These are phyloP conservation scores for Eunapius fragilis DNA, from an alignment of 37 sponge, comb jelly and placozoan species.

Conservation along the genomic window DNA sequence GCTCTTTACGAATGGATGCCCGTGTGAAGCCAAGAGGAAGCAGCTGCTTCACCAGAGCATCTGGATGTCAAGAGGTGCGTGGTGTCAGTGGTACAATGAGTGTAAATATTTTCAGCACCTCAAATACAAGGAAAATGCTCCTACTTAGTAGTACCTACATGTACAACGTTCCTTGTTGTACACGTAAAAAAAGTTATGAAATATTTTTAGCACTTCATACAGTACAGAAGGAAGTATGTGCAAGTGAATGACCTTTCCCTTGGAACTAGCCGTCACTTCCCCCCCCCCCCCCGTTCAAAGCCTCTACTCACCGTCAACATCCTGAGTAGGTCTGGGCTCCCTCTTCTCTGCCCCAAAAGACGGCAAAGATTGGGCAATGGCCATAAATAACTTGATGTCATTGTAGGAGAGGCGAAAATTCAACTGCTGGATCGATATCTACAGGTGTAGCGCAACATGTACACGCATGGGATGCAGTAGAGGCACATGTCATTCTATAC, in stretches of 20 bases:
- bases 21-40: conserved; percentile 66
- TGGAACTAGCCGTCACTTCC: too few species aligned
- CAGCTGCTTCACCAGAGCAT: conserved; percentile 47
- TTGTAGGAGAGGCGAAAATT: conserved; percentile 82
- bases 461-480: not conserved
- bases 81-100: not conserved
- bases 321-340: conserved; percentile 7
- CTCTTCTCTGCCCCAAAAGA: conserved; percentile 6
- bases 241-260: too few species aligned
- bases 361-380: conserved; percentile 77
- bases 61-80: conserved; percentile 3
- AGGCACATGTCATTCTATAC: too few species aligned
- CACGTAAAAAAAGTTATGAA: too few species aligned
- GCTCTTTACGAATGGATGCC: conserved; percentile 56
- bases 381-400: conserved; percentile 88
- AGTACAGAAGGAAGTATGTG: too few species aligned
- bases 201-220: too few species aligned
- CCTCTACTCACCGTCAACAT: conserved; percentile 24
- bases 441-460: not conserved
- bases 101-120: too few species aligned
- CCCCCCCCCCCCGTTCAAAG: too few species aligned
- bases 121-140: not conserved
- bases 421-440: conserved; percentile 63
- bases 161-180: too few species aligned
- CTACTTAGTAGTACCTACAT: not conserved